Conservation (phyloP, 2,888 invertebrate genomes). For the Drosophila quinaria region DNA sequence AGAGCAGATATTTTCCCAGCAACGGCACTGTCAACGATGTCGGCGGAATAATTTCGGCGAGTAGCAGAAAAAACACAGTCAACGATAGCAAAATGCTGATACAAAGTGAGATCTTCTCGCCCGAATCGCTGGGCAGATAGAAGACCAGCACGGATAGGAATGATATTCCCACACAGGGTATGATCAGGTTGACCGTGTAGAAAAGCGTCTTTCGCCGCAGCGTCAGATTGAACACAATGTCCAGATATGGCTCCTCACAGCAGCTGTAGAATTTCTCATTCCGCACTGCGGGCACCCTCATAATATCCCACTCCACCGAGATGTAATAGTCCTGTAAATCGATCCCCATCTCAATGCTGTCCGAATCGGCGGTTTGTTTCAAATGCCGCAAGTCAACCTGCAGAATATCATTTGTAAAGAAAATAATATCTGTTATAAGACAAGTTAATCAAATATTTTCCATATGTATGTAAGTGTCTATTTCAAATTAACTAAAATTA, state of each 20-base stretch:
- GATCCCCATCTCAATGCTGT: constrained; percentile 95
- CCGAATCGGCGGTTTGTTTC: constrained; percentile 94
- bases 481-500: no score
- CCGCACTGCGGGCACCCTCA: constrained; percentile 95
- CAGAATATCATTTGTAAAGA: not conserved
- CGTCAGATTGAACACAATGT: constrained; percentile 99
- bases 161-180: constrained; percentile 98
- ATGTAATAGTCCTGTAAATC: constrained; percentile 97
- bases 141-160: constrained; percentile 98
- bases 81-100: constrained; percentile 96
- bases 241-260: constrained; percentile 98
- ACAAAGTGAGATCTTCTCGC: constrained; percentile 98
- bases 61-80: constrained; percentile 96
- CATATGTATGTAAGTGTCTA: no score
- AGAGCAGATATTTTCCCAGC: constrained; percentile 95
- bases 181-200: constrained; percentile 98
- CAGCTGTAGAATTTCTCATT: constrained; percentile 98
- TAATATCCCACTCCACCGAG: constrained; percentile 99
- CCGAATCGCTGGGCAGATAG: constrained; percentile 98
- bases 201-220: constrained; percentile 97
- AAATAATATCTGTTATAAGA: no score
- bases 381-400: constrained; percentile 96
- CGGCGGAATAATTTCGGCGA: constrained; percentile 97
- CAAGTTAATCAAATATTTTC: no score
- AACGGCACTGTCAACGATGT: constrained; percentile 96